Base-by-base conservation (phyloP, 1,140 invertebrate species). In the Drosophila sulfurigaster region DNA sequence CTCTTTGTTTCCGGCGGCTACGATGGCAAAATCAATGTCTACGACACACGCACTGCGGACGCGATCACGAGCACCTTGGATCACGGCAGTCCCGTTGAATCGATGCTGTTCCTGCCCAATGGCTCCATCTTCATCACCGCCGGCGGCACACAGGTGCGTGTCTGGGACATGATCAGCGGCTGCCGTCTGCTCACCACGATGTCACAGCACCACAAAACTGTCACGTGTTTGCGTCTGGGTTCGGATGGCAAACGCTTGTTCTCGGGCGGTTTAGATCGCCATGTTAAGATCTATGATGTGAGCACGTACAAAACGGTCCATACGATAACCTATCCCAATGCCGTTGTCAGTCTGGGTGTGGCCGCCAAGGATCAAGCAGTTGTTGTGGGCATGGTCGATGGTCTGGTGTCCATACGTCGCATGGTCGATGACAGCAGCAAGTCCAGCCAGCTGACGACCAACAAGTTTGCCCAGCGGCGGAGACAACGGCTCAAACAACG, bases 251-350 rank as follows among this genome's bases (percentile, higher is more conserved):
- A 95, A 65, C 94, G 97, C 81, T 93, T 99, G 41, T 90, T 99
- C 73, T 99, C 98, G 6, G 97, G 96, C 5, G 98, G 97, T 2
- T 93, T 99, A 48, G 99, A 99, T 91, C 95, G 97, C 79, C 97
- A 99, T 93, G 96, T 99, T 0, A 99, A 99, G 94, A 95, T 99
- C 77, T 99, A 98, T 93, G 97, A 99, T 92, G 94, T 97, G 51
- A 94, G 95, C 60, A 96, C 95, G 1, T 99, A 98, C 91, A 96
- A 97, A 93, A 94, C 96, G 1, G 96, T 99, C 8, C 97, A 99
- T 82, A 97, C 97, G 10, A 94, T 99, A 20, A 96, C 97, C 89
- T 99, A 97, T 93, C 96, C 98, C 5, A 98, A 98, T 94, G 95
- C 97, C 25, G 95, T 99, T 54, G 94, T 99, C 4, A 98, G 97